Conservation (phyloP, 1,140 invertebrate species). For the Drosophila orosa region DNA sequence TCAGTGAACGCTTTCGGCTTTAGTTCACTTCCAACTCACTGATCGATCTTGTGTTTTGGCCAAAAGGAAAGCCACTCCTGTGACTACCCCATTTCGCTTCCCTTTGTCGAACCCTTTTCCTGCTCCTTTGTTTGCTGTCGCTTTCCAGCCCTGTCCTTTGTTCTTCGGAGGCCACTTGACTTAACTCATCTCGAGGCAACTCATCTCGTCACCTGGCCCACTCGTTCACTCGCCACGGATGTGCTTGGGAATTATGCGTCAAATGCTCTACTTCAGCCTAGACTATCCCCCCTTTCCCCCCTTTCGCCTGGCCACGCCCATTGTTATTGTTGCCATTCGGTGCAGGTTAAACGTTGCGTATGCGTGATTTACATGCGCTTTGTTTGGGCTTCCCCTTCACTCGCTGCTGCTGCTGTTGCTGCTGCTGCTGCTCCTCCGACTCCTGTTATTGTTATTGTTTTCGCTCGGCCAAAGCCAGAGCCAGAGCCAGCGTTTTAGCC, state of each 20-base stretch:
- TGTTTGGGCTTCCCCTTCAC: conserved; percentile 61
- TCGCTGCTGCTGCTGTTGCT: not conserved
- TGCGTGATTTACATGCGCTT: conserved; percentile 76
- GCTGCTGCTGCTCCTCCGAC: conserved; percentile 8
- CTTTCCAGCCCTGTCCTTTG: conserved; percentile 17
- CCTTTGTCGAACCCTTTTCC: not conserved
- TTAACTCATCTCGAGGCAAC: conserved; percentile 37
- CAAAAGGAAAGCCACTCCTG: conserved; percentile 4
- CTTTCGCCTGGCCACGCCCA: not conserved
- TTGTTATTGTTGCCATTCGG: conserved; percentile 66
- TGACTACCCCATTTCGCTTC: not conserved
- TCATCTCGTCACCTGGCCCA: conserved; percentile 40
- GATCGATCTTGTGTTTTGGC: conserved; percentile 6
- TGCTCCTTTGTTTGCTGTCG: conserved; percentile 18
- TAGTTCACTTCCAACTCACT: conserved; percentile 2
- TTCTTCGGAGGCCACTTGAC: conserved; percentile 28
- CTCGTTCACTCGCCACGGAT: conserved; percentile 42
- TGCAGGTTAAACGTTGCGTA: conserved; percentile 75
- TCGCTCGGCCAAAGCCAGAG: conserved; percentile 68
- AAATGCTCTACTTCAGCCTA: conserved; percentile 65
- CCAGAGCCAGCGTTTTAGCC: conserved; percentile 8
- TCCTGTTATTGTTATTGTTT: conserved; percentile 65
- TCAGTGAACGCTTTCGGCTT: not conserved
- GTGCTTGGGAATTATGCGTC: conserved; percentile 71
- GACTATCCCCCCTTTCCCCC: conserved; percentile 11